Evolutionary conservation across 2,113 vertebrate species (phyloP).

Genomic region (Eretmochelys imbricata): DNA sequence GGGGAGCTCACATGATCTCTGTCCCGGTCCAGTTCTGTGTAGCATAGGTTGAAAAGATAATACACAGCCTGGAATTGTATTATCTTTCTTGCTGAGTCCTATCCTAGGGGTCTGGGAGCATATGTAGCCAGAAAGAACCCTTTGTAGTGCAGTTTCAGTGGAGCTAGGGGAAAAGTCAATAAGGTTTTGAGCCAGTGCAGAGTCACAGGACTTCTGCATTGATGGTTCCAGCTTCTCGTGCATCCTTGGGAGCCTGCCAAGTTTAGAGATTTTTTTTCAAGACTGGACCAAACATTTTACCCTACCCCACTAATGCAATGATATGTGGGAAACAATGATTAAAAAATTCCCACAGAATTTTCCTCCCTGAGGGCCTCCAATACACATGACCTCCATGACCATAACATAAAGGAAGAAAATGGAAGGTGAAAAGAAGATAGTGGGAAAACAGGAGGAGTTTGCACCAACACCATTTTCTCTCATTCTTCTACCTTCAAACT

Average conservation of each 20-base stretch:
- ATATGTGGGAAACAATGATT: not conserved
- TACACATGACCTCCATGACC: not conserved
- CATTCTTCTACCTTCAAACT: not conserved
- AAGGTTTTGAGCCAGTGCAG: not conserved
- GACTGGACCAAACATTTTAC: not conserved
- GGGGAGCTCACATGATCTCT: not conserved
- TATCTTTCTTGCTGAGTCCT: not conserved
- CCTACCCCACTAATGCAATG: not conserved
- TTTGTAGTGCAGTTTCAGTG: not conserved
- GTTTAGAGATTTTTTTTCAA: not conserved
- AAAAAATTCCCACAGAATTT: not conserved
- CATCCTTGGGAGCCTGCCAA: not conserved
- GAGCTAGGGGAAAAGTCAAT: not conserved
- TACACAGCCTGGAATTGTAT: not conserved
- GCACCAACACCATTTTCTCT: not conserved
- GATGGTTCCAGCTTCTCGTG: not conserved
- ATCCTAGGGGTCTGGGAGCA: not conserved
- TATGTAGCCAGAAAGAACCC: not conserved
- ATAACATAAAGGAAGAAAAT: not conserved
- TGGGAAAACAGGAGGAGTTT: not conserved
- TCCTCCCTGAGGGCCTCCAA: not conserved
- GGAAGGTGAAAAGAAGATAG: not conserved
- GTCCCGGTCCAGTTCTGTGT: not conserved
- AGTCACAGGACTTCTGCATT: not conserved
- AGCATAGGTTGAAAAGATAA: not conserved